phyloP scores from a whole-genome alignment of 2,113 vertebrate species.

The Leptobrachium ailaonicum region DNA sequence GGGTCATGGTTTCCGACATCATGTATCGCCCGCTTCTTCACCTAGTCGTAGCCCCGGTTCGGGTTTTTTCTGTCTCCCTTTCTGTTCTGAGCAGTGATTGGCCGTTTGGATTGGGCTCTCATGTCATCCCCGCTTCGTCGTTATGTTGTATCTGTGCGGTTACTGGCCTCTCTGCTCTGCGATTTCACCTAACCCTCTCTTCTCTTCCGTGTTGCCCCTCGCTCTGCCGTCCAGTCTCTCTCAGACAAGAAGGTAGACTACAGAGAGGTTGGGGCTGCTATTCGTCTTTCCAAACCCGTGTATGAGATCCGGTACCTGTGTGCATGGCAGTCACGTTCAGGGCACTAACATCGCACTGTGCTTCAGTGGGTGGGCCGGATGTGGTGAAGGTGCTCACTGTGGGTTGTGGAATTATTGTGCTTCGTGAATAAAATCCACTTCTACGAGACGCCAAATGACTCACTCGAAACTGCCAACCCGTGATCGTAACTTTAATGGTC shows the following conservation, averaged over 20 bases:
- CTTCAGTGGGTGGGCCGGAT: neutral
- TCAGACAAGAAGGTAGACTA: slow-evolving; percentile 99
- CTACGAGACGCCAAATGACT: no score
- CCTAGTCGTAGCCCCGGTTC: neutral
- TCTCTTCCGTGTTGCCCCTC: slow-evolving; percentile 53
- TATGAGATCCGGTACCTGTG: slow-evolving; percentile 93
- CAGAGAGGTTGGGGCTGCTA: slow-evolving; percentile 96
- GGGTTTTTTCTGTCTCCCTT: no score
- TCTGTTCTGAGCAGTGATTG: no score
- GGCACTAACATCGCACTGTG: neutral
- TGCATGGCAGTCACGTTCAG: slow-evolving; percentile 65
- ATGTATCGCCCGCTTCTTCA: neutral
- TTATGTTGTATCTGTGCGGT: neutral
- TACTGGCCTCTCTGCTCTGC: neutral
- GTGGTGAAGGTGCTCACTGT: neutral
- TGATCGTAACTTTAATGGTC: no score
- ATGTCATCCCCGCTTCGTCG: no score
- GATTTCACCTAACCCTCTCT: neutral
- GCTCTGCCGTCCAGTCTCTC: slow-evolving; percentile 84
- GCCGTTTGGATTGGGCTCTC: no score
- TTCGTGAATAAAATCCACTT: no score
- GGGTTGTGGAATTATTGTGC: no score
- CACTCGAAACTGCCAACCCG: no score
- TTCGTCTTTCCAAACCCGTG: slow-evolving; percentile 97
- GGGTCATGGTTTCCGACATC: no score